Evolutionary conservation across 2,113 vertebrate genomes (phyloP).

Genomic region (Hyperopisus bebe): DNA sequence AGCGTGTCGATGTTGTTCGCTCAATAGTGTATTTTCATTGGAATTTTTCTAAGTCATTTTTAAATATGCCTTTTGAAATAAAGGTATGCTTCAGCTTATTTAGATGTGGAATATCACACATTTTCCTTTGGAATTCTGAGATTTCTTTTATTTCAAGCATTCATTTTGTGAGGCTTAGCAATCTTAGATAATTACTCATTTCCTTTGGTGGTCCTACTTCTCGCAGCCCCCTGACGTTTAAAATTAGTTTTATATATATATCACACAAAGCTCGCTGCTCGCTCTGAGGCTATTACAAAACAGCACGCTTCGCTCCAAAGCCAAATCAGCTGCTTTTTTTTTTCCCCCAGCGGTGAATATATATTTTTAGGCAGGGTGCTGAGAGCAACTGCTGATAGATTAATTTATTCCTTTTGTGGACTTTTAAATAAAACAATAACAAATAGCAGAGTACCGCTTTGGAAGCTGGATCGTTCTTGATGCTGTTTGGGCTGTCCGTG

Average conservation of each 20-base stretch:
- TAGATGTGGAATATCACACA: not conserved
- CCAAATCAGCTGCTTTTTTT: not conserved
- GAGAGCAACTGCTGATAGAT: not conserved
- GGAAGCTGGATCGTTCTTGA: not conserved
- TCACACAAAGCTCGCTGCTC: not conserved
- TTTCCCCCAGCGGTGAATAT: not conserved
- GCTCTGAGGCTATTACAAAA: not conserved
- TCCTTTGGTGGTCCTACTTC: not conserved
- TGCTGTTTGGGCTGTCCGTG: not conserved
- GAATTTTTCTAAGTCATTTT: not conserved
- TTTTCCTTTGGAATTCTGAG: not conserved
- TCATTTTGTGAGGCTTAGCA: not conserved
- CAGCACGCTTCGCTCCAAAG: not conserved
- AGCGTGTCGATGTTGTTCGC: not conserved
- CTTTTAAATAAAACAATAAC: not conserved
- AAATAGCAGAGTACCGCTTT: not conserved
- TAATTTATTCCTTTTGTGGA: slow-evolving; percentile 11
- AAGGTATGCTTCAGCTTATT: not conserved
- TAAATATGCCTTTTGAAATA: not conserved
- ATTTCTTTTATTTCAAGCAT: not conserved
- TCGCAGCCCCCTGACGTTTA: not conserved
- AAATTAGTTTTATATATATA: not conserved
- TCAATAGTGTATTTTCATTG: not conserved
- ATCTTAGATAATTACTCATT: not conserved
- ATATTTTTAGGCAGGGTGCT: not conserved